Percentiles rank a stretch among this genome's conserved stretches.
These are phyloP conservation scores for Petrolisthes manimaculis DNA, from an alignment of 2,888 invertebrate genomes.

Conservation along the genomic window DNA sequence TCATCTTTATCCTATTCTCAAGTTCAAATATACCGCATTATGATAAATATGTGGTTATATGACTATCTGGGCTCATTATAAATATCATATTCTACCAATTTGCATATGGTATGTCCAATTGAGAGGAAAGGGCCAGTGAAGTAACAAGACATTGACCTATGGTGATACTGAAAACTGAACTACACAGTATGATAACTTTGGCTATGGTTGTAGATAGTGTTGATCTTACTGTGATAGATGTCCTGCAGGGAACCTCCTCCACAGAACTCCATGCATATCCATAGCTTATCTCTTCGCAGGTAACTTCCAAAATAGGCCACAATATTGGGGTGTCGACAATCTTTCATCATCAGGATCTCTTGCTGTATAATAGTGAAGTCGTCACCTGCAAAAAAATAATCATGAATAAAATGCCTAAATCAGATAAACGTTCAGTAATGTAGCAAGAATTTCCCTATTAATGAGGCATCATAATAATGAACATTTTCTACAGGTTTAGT, in stretches of 20 bases:
- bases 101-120: no score
- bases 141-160: no score
- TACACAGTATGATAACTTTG: no score
- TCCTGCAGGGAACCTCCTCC: constrained; percentile 98
- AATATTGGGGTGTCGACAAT: constrained; percentile 96
- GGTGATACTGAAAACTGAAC: no score
- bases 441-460: not conserved
- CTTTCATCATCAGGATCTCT: constrained; percentile 99
- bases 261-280: constrained; percentile 99
- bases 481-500: not conserved
- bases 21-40: no score
- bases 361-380: constrained; percentile 99
- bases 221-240: constrained; percentile 87
- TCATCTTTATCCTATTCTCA: not conserved
- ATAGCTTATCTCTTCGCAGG: constrained; percentile 92
- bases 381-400: constrained; percentile 76
- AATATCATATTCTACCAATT: no score
- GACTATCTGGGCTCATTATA: no score
- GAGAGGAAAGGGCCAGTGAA: no score
- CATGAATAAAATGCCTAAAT: not conserved
- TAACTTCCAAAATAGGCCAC: constrained; percentile 99
- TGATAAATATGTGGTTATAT: no score
- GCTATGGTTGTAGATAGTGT: no score
- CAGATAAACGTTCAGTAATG: not conserved
- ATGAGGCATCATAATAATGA: not conserved